phyloP scores from a whole-genome alignment of 2,888 invertebrate genomes.

The Eupeodes luniger region DNA sequence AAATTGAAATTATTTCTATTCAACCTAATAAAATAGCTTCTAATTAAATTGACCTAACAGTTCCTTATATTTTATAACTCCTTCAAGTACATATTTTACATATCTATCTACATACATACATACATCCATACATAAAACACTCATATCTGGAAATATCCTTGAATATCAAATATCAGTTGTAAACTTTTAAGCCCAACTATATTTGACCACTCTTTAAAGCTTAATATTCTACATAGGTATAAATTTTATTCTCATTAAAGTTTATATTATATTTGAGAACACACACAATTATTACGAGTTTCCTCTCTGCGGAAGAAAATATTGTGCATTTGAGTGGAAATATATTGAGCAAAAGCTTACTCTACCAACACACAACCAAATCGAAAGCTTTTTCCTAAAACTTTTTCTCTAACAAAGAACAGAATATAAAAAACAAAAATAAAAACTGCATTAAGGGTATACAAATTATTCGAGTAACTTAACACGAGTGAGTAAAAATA shows the following conservation, averaged over 20 bases:
- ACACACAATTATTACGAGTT: not conserved
- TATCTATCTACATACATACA: too few relatives aligned
- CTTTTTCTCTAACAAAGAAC: not conserved
- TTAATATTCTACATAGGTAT: not conserved
- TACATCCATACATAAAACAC: too few relatives aligned
- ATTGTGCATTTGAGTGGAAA: slow-evolving; percentile 9
- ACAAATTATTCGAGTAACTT: slow-evolving; percentile 39
- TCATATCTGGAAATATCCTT: not conserved
- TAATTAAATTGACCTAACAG: not conserved
- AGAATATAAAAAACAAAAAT: not conserved
- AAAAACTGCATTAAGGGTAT: slow-evolving; percentile 14
- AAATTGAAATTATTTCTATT: not conserved
- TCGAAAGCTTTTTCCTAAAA: not conserved
- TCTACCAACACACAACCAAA: not conserved
- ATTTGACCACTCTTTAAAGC: not conserved
- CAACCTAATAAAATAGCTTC: not conserved
- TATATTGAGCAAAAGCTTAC: not conserved
- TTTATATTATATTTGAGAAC: not conserved
- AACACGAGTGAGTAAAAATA: slow-evolving; percentile 37
- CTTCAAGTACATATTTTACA: not conserved
- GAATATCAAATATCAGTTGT: not conserved
- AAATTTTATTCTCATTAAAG: not conserved
- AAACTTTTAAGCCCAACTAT: slow-evolving; percentile 13
- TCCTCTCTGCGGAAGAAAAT: not conserved
- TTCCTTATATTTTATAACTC: not conserved